Base-by-base conservation (phyloP, 2,113 vertebrate species). In the Arvicanthis niloticus region DNA sequence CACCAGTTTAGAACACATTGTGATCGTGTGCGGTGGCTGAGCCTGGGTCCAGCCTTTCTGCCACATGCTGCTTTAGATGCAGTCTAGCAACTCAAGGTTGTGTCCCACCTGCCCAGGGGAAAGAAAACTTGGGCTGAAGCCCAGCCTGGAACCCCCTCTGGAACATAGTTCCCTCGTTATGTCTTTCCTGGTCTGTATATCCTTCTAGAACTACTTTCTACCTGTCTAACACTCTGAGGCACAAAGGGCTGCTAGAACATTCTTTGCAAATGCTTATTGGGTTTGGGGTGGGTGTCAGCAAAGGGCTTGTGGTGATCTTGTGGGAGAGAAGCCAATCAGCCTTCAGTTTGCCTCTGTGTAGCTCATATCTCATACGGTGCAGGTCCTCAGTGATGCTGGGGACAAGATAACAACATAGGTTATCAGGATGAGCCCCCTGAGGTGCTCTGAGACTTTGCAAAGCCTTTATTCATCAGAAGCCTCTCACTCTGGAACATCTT, bases 111-210 rank as follows among this genome's bases (percentile, higher is more conserved):
- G 7, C 31, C 21, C 1, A 1, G 42, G 5, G 65, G 12, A 37
- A 4, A 8, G 2, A 37, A 4, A 8, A 1, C 21, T 34, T 10
- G 13, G n/a, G 58, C 48, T 37, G 42, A 34, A 8, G 6, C 10
- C 10, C 0, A n/a, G 10, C 8, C 34, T 4, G 37, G 68, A 75
- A 48, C 12, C 7, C 12, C 0, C 21, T 3, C 13, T 3, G 48
- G 22, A 68, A 21, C 8, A 15, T 19, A 40, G 37, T 34, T 62
- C 31, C 10, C 21, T 7, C 15, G 3, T 60, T 51, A 53, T 0
- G 29, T 19, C 56, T 75, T 31, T 72, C 10, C 24, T 73, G 37
- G 58, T 40, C 22, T 22, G 4, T 21, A 5, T 22, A 7, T 51
- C 10, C 4, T 72, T 48, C 29, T 53, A 40, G 76, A 58, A n/a